Base-by-base conservation (phyloP, 2,797 vertebrate species). In the Lepidocolaptes lacrymiger region DNA sequence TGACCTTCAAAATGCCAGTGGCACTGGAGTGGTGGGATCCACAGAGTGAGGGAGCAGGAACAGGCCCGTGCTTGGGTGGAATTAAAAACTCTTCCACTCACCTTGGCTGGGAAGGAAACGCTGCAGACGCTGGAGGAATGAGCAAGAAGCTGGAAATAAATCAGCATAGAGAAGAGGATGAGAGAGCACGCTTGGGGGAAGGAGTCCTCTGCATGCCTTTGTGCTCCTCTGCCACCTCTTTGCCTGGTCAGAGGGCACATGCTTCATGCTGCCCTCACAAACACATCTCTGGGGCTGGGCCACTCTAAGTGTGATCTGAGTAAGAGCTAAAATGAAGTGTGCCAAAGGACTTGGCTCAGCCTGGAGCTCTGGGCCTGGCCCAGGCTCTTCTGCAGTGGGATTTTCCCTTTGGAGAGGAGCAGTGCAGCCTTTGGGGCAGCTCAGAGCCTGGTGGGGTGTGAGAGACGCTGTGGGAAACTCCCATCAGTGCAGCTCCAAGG, bases 111-210 rank as follows among this genome's bases (percentile, higher is more conserved):
- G 66, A 74, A 81, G 68, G 48, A 72, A 69, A 80, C 9, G 36
- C 56, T 74, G 92, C 93, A 76, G 68, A 66, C 0, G 9, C 68
- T 58, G 56, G 48, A 80, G 52, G 61, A 86, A 66, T 64, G 48
- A 91, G 43, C 68, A 83, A 91, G 63, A 58, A 88, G 64, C 43
- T 88, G 77, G 52, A 77, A 94, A 83, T 49, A 80, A 86, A 80
- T 69, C 64, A 21, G 43, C 4, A 0, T 7, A 39, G 66, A 89
- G 55, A 61, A 83, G 55, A 46, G 21, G 34, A 72, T 3, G 51
- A 49, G 61, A 52, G 36, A 80, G 55, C 46, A 20, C 1, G 0
- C 36, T 7, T 21, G 5, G 30, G 55, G 37, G 39, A 88, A 89
- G 66, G 56, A 85, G 51, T 15, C 26, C 15, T 90, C 23, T 74